Conservation (phyloP, 2,113 vertebrate species). For the Pongo pygmaeus region DNA sequence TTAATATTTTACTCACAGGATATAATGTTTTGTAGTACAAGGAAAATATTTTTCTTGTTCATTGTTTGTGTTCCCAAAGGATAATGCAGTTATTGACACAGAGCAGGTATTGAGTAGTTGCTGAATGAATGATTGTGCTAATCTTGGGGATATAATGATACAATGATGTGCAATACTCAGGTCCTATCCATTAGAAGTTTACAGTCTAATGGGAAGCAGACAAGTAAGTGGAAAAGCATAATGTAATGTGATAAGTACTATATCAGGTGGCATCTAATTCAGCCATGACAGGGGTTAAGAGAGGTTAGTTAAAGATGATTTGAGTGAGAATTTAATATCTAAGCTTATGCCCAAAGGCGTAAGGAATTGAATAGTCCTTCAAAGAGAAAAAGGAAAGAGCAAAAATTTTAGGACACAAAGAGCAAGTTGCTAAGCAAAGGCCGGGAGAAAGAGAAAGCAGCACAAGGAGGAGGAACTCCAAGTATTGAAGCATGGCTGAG, state of each 20-base stretch:
- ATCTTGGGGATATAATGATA: neutral
- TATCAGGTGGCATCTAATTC: neutral
- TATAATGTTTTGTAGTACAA: neutral
- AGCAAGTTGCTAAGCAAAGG: neutral
- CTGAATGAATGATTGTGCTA: neutral
- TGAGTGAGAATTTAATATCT: neutral
- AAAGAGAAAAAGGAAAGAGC: neutral
- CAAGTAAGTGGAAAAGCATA: neutral
- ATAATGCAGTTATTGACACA: neutral
- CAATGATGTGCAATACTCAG: neutral
- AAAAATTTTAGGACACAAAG: neutral
- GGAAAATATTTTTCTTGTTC: neutral
- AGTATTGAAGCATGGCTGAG: neutral
- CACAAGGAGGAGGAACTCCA: neutral
- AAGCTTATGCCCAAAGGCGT: neutral
- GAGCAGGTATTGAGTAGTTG: neutral
- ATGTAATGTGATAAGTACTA: neutral
- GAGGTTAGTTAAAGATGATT: neutral
- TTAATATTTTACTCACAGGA: constrained; percentile 5
- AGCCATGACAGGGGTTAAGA: neutral
- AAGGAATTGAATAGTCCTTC: neutral
- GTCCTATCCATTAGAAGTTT: neutral
- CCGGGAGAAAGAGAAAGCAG: neutral
- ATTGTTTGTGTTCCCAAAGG: neutral
- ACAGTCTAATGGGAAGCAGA: neutral